Evolutionary conservation across 1,140 invertebrate species (phyloP).

Genomic region (Zaprionus capensis): DNA sequence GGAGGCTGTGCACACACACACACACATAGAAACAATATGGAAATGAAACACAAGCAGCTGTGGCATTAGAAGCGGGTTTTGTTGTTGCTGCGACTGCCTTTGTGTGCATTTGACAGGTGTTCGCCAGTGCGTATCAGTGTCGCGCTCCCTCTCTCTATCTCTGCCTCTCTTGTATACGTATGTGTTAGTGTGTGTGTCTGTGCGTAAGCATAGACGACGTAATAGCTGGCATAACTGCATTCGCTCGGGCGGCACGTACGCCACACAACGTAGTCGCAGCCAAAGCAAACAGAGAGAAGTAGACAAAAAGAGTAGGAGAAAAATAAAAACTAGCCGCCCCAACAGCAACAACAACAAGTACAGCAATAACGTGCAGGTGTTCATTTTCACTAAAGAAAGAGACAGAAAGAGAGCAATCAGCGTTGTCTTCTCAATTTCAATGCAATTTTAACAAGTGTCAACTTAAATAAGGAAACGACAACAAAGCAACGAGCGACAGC

Average conservation of each 20-base stretch:
- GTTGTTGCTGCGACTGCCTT: conserved; percentile 4
- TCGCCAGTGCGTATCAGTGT: conserved; percentile 59
- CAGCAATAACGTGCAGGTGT: conserved; percentile 58
- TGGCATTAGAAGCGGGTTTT: conserved; percentile 57
- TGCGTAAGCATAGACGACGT: conserved; percentile 69
- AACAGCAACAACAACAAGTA: conserved; percentile 41
- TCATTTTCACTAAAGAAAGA: conserved; percentile 54
- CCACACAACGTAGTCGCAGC: conserved; percentile 47
- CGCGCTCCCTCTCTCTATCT: background rate
- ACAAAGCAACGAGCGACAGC: conserved; percentile 37
- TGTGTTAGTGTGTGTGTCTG: conserved; percentile 25
- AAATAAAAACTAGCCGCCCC: conserved; percentile 7
- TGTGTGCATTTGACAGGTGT: conserved; percentile 66
- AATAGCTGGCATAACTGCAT: conserved; percentile 76
- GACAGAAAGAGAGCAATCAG: conserved; percentile 22
- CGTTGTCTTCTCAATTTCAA: conserved; percentile 72
- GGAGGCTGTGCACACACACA: background rate
- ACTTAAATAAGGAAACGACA: conserved; percentile 78
- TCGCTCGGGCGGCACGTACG: conserved; percentile 63
- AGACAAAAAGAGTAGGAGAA: conserved; percentile 10
- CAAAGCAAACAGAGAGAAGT: conserved; percentile 1
- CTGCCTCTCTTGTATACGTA: conserved; percentile 9
- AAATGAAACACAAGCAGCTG: conserved; percentile 63
- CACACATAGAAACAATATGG: conserved; percentile 46
- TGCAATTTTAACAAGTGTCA: conserved; percentile 77